A percentile compares a stretch with the other conserved stretches of the same genome.
Conservation (phyloP, 2,888 invertebrate genomes). For the Ligdia adustata region DNA sequence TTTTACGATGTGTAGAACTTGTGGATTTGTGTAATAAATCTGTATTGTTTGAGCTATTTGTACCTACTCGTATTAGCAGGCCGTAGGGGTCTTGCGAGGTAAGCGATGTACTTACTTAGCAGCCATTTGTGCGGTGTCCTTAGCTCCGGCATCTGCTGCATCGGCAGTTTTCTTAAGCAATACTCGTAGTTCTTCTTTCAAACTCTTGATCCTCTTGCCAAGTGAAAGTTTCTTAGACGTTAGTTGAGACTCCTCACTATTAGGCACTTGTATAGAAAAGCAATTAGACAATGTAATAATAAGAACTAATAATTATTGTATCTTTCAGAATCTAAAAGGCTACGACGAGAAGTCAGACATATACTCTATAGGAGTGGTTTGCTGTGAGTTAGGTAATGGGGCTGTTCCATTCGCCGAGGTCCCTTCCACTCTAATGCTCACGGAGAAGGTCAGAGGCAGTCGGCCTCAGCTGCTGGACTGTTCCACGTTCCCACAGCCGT, state of each 20-base stretch:
- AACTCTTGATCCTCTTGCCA: no score
- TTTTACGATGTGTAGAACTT: no score
- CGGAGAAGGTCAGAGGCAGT: conserved; percentile 93
- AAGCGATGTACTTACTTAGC: conserved; percentile 76
- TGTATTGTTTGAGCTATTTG: no score
- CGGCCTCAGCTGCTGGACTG: conserved; percentile 90
- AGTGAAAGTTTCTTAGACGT: no score
- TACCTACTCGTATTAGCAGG: no score
- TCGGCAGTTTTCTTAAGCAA: conserved; percentile 58
- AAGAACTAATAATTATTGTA: no score
- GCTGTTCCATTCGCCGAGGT: conserved; percentile 94
- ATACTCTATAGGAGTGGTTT: conserved; percentile 94
- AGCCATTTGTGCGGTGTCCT: conserved; percentile 79
- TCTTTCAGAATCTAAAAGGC: conserved; percentile 88
- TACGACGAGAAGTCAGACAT: conserved; percentile 96
- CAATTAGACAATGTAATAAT: no score
- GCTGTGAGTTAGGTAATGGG: conserved; percentile 95
- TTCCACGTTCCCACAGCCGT: conserved; percentile 86
- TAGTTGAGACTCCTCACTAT: no score
- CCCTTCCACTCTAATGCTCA: conserved; percentile 94
- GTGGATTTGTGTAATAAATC: no score
- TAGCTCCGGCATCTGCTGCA: conserved; percentile 74
- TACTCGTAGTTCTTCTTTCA: conserved; percentile 47
- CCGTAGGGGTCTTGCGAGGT: neutral
- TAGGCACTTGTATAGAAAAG: no score